Evolutionary conservation across 2,888 invertebrate species (phyloP), one percentile per base, ranked within the genome.

Genomic region (Pammene aurita): DNA sequence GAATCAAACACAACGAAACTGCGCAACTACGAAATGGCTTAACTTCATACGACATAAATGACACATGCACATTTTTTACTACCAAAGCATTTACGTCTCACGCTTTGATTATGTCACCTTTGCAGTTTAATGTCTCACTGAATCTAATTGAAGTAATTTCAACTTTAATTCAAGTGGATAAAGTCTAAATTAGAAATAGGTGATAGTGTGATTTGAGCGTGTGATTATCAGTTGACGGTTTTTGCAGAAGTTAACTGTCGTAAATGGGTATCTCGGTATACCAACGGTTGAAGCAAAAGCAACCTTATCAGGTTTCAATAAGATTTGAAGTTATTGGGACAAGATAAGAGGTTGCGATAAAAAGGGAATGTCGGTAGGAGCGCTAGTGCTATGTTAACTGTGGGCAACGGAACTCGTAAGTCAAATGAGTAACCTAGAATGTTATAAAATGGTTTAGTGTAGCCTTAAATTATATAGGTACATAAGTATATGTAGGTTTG

Each of bases 1-100:
- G 50, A 57, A 62, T 62, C 62, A 63, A 50, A 35, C 34, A 67
- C 62, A 63, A 67, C 48, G 44, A 14, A n/a, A 16, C 38, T 38
- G 11, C 26, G 26, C 26, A 38, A 9, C 18, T 41, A 16, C 18
- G 18, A 62, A 62, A 62, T 10, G 50, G 6, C 50, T 14, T 50
- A 62, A 52, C 41, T 62, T 41, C 52, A 18, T 41, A 50, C 2
- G 18, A 26, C 6, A 41, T 10, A 13, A 38, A 50, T 38, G n/a
- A 26, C 18, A 41, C 18, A 52, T 41, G 41, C n/a, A 1, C 0
- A n/a, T 35, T n/a, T 26, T 52, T 18, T 41, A 14, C 10, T 38
- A 16, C 14, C 7, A 35, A 7, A 7, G 7, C 52, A 7, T 14
- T 34, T 18, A 14, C 26, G 41, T 56, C 62, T 16, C 67, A 63